Conservation (phyloP, 2,888 invertebrate species). For the Brachyptera putata region DNA sequence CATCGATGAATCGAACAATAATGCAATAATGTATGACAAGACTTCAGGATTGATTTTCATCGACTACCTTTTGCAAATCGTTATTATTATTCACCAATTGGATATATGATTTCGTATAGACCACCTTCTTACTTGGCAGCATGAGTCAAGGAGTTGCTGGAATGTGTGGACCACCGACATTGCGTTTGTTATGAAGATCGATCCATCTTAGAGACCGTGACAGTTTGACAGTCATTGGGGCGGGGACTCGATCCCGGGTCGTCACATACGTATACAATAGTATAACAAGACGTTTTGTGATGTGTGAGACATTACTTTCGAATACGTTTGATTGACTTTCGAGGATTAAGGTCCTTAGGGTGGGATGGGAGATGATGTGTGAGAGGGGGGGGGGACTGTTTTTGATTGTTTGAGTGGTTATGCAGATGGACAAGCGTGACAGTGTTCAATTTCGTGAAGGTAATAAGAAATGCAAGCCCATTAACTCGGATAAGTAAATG, state of each 20-base stretch:
- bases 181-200: not conserved
- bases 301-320: not conserved
- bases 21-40: conserved; percentile 13
- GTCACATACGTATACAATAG: not conserved
- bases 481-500: too few species aligned
- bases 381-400: too few species aligned
- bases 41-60: conserved; percentile 16
- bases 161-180: conserved; percentile 14
- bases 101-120: too few species aligned
- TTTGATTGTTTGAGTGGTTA: not conserved
- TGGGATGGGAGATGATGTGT: too few species aligned
- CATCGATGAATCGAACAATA: conserved; percentile 15
- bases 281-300: not conserved
- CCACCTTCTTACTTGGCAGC: not conserved
- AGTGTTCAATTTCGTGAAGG: conserved; percentile 1
- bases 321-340: conserved; percentile 7
- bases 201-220: conserved; percentile 11
- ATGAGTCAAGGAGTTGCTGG: not conserved
- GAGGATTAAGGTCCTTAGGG: not conserved
- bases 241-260: not conserved
- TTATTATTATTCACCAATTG: conserved; percentile 5
- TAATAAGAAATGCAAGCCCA: too few species aligned
- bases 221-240: conserved; percentile 12
- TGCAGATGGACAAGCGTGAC: conserved; percentile 7
- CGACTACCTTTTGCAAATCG: conserved; percentile 20